Conservation (phyloP, 2,797 vertebrate species). For the Melanitta fusca region DNA sequence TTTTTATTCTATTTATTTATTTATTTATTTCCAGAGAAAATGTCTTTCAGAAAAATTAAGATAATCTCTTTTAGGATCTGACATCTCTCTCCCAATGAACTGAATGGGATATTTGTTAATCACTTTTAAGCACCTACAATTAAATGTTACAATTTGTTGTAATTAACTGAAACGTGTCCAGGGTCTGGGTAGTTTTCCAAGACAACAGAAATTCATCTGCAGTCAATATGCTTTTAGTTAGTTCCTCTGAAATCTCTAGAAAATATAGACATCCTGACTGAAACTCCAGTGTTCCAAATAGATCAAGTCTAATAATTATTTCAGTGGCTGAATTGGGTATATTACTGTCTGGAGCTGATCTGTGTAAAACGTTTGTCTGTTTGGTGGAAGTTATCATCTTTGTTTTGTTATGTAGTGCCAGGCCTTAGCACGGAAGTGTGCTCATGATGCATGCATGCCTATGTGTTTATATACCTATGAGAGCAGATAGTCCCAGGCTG, state of each 20-base stretch:
- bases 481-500: slow-evolving; percentile 11
- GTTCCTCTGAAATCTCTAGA: neutral
- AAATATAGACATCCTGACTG: neutral
- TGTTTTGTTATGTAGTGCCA: slow-evolving; percentile 57
- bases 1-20: too few species aligned
- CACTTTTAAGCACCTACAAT: neutral
- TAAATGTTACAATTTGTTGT: neutral
- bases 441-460: neutral
- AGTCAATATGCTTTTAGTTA: neutral
- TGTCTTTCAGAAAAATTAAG: neutral
- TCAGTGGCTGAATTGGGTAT: neutral
- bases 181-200: neutral
- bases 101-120: neutral
- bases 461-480: slow-evolving; percentile 49
- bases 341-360: neutral
- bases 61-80: neutral
- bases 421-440: neutral
- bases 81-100: neutral
- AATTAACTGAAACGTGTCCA: neutral
- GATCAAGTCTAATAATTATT: neutral
- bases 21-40: neutral
- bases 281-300: neutral
- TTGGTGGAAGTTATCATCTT: slow-evolving; percentile 26
- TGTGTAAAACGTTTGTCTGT: neutral
- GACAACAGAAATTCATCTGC: neutral